Conservation (phyloP, 2,888 invertebrate species). For the Eurytoma californica region DNA sequence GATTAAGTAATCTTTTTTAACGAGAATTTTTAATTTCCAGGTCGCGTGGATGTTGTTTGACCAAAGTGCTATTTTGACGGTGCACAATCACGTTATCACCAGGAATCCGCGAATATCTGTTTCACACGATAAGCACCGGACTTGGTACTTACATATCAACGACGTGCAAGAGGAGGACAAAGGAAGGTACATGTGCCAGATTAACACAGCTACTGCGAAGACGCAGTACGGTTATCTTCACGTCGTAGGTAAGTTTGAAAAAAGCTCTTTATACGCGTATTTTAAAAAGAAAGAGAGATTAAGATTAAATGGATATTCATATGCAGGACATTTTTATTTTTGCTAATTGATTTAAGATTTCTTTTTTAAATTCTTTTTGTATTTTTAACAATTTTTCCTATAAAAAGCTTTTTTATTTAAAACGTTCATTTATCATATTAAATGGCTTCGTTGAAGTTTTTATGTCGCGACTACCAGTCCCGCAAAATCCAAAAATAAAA, state of each 20-base stretch:
- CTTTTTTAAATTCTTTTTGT: too few species aligned
- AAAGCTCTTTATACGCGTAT: too few species aligned
- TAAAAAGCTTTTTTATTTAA: too few species aligned
- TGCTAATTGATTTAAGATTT: too few species aligned
- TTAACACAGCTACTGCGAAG: conserved; percentile 94
- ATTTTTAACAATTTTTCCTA: too few species aligned
- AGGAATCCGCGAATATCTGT: conserved; percentile 94
- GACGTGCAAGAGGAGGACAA: conserved; percentile 94
- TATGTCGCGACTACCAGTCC: too few species aligned
- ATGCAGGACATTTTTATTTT: too few species aligned
- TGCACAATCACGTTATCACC: conserved; percentile 95
- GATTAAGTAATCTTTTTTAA: too few species aligned
- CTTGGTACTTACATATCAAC: conserved; percentile 94
- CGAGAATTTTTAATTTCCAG: conserved; percentile 76
- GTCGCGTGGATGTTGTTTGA: conserved; percentile 98
- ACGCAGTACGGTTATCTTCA: conserved; percentile 94
- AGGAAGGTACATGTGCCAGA: conserved; percentile 95
- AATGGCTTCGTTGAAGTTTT: too few species aligned
- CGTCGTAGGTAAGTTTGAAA: conserved; percentile 86
- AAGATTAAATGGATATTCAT: too few species aligned
- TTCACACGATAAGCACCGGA: conserved; percentile 93
- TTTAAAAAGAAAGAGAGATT: neutral
- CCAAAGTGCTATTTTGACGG: conserved; percentile 93
- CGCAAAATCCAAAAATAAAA: too few species aligned
- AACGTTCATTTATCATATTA: too few species aligned